These are phyloP conservation scores for Automeris io DNA, from an alignment of 2,888 invertebrate genomes.

Conservation along the genomic window DNA sequence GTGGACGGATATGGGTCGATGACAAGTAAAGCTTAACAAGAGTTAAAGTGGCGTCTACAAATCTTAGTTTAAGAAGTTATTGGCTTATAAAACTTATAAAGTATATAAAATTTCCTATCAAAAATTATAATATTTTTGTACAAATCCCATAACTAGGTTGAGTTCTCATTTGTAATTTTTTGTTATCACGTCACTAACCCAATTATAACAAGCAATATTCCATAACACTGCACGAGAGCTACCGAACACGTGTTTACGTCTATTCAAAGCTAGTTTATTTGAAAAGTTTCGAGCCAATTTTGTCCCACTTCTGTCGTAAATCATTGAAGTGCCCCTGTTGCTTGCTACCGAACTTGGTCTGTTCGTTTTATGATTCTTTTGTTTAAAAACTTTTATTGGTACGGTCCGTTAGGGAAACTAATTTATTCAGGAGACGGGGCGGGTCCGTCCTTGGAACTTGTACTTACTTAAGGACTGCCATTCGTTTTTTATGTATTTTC, in stretches of 20 bases:
- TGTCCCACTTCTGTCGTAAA: constrained; percentile 63
- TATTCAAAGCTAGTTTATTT: constrained; percentile 65
- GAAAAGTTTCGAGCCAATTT: constrained; percentile 62
- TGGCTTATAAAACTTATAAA: too few relatives aligned
- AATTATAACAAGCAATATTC: constrained; percentile 9
- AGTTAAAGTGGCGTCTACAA: too few relatives aligned
- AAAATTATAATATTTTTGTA: too few relatives aligned
- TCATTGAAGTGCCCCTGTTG: constrained; percentile 66
- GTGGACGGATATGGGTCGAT: too few relatives aligned
- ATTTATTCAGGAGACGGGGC: constrained; percentile 68
- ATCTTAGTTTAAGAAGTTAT: too few relatives aligned
- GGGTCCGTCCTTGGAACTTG: constrained; percentile 57
- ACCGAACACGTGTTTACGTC: constrained; percentile 54
- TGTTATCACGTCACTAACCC: constrained; percentile 3
- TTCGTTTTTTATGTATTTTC: constrained; percentile 27
- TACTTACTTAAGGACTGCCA: constrained; percentile 44
- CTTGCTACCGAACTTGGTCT: constrained; percentile 62
- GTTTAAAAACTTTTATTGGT: constrained; percentile 75
- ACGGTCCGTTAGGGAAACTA: constrained; percentile 66
- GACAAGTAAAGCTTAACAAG: too few relatives aligned
- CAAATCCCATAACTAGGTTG: not conserved
- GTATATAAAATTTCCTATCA: too few relatives aligned
- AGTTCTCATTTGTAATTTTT: not conserved
- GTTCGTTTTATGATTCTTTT: constrained; percentile 75
- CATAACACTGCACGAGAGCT: not conserved